Evolutionary conservation across 2,888 invertebrate species (phyloP).

Genomic region (Dioctria linearis): DNA sequence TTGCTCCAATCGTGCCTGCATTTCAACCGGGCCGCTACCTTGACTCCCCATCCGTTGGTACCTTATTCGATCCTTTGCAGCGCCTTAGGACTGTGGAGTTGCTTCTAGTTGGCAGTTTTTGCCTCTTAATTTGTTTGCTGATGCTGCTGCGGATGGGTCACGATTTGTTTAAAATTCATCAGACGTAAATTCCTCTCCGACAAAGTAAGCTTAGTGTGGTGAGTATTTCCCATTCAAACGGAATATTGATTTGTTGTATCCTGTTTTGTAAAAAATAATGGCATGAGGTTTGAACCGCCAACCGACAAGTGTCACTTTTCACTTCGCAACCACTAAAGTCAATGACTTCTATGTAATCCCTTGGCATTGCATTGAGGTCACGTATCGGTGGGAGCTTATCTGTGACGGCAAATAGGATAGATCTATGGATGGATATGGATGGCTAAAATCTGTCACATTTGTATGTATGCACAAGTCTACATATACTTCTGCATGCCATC

Average conservation of each 20-base stretch:
- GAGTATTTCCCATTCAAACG: neutral
- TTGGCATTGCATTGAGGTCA: neutral
- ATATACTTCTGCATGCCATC: too few species aligned
- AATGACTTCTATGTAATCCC: neutral
- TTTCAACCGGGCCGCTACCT: neutral
- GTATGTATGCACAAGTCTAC: too few species aligned
- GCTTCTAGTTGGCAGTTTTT: constrained; percentile 35
- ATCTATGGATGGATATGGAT: too few species aligned
- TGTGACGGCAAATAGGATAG: too few species aligned
- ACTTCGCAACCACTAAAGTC: neutral
- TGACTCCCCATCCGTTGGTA: neutral
- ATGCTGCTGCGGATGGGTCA: constrained; percentile 26
- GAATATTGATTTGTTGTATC: constrained; percentile 40
- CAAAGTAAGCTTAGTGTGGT: constrained; percentile 17
- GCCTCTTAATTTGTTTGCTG: constrained; percentile 49
- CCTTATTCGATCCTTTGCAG: neutral
- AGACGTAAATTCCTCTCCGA: neutral
- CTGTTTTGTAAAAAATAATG: neutral
- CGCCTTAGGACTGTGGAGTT: neutral
- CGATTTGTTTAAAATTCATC: constrained; percentile 48
- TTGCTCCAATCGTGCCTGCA: constrained; percentile 15
- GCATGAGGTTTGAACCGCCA: neutral
- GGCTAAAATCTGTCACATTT: too few species aligned
- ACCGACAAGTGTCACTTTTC: constrained; percentile 22
- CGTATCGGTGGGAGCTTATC: too few species aligned